Conservation (phyloP, 2,888 invertebrate species). For the Dusona sp. region DNA sequence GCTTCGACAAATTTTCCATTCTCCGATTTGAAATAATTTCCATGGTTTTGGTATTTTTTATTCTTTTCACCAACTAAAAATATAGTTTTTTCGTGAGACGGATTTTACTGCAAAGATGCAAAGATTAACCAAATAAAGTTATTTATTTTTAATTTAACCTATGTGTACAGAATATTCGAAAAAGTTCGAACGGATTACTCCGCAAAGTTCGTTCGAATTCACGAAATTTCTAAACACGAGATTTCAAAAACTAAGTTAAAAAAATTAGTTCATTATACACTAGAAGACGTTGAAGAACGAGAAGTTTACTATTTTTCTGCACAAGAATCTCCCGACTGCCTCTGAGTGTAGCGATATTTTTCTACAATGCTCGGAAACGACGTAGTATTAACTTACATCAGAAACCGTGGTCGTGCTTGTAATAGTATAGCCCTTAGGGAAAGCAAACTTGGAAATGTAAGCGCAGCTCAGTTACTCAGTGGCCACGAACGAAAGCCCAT, state of each 20-base stretch:
- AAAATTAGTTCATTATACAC: neutral
- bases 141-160: no score
- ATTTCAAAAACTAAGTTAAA: neutral
- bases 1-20: neutral
- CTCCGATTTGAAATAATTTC: neutral
- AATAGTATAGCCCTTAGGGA: slow-evolving; percentile 56
- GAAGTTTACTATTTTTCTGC: neutral
- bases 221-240: neutral
- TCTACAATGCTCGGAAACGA: slow-evolving; percentile 16
- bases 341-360: slow-evolving; percentile 2
- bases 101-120: neutral
- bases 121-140: neutral
- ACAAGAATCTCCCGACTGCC: neutral
- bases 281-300: neutral
- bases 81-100: neutral
- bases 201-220: no score
- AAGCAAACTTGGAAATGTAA: slow-evolving; percentile 64
- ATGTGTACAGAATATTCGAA: no score
- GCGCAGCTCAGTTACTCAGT: slow-evolving; percentile 57
- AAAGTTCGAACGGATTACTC: no score
- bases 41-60: neutral
- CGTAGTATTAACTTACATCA: slow-evolving; percentile 56
- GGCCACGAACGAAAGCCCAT: slow-evolving; percentile 31
- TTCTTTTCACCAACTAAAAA: neutral
- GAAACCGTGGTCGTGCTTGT: slow-evolving; percentile 57